These are phyloP conservation scores for Drosophila sordidapex DNA, from an alignment of 2,888 invertebrate genomes.

Conservation along the genomic window DNA sequence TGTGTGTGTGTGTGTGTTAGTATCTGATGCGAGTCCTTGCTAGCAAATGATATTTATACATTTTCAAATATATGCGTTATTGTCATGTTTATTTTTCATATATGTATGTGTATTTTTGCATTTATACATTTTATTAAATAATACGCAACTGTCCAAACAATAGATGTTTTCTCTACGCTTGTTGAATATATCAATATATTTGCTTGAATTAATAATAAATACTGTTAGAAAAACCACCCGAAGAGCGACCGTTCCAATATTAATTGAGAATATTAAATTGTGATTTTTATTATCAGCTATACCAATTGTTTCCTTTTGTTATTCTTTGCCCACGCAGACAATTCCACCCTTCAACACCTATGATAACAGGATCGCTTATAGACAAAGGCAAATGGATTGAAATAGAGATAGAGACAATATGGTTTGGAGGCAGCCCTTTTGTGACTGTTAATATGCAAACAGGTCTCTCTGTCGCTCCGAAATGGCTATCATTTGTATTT, in stretches of 20 bases:
- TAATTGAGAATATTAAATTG: conserved; percentile 9
- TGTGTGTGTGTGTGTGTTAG: not conserved
- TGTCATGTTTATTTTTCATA: conserved; percentile 10
- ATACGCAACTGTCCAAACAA: conserved; percentile 40
- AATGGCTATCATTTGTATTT: conserved; percentile 52
- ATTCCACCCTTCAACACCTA: conserved; percentile 16
- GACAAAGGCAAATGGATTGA: not conserved
- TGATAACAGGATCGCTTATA: conserved; percentile 13
- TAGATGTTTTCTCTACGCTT: not conserved
- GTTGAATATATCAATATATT: not conserved
- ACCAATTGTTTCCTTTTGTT: conserved; percentile 39
- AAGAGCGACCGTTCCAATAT: not conserved
- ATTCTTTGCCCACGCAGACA: conserved; percentile 43
- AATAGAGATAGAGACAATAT: not conserved
- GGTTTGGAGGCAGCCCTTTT: conserved; percentile 43
- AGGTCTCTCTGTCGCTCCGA: conserved; percentile 31
- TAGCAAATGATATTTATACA: conserved; percentile 39
- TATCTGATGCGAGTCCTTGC: conserved; percentile 13
- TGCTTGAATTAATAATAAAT: not conserved
- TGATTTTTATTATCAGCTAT: conserved; percentile 30
- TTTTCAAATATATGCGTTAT: conserved; percentile 29
- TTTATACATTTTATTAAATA: conserved; percentile 14
- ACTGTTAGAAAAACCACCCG: not conserved
- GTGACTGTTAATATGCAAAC: conserved; percentile 65
- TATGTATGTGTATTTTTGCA: conserved; percentile 1